phyloP scores from a whole-genome alignment of 2,113 vertebrate genomes.

The Cololabis saira region DNA sequence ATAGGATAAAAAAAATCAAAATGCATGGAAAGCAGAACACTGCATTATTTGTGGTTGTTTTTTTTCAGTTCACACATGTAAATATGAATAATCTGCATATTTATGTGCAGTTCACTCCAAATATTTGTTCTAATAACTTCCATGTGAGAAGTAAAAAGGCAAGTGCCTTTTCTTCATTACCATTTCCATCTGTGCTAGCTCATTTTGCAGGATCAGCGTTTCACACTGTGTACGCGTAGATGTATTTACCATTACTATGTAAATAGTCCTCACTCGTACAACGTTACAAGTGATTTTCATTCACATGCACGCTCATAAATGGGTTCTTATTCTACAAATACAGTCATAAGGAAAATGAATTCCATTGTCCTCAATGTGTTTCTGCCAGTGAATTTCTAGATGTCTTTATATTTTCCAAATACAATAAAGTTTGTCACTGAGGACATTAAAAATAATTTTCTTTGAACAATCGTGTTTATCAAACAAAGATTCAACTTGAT shows the following conservation, averaged over 20 bases:
- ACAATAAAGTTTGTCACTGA: no score
- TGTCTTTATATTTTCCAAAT: no score
- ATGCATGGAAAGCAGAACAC: constrained; percentile 14
- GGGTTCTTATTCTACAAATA: no score
- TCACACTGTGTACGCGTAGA: not conserved
- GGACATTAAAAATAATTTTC: no score
- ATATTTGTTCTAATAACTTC: constrained; percentile 42
- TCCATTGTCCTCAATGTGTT: no score
- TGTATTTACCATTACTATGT: not conserved
- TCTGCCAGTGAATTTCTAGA: no score
- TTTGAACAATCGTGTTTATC: no score
- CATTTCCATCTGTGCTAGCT: constrained; percentile 14
- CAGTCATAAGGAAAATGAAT: no score
- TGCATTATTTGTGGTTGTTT: not conserved
- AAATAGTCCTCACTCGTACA: not conserved
- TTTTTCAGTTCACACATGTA: constrained; percentile 13
- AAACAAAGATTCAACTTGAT: no score
- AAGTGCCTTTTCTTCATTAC: not conserved
- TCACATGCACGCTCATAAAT: no score
- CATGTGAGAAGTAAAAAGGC: constrained; percentile 14
- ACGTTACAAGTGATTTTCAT: no score
- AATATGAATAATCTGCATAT: constrained; percentile 55
- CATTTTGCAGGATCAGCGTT: not conserved
- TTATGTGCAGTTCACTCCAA: constrained; percentile 26
- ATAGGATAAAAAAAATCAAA: constrained; percentile 25